Percentiles rank a stretch among this genome's conserved stretches.
Evolutionary conservation across 2,797 vertebrate genomes (phyloP).

Genomic region (Schizopygopsis pylzovi): DNA sequence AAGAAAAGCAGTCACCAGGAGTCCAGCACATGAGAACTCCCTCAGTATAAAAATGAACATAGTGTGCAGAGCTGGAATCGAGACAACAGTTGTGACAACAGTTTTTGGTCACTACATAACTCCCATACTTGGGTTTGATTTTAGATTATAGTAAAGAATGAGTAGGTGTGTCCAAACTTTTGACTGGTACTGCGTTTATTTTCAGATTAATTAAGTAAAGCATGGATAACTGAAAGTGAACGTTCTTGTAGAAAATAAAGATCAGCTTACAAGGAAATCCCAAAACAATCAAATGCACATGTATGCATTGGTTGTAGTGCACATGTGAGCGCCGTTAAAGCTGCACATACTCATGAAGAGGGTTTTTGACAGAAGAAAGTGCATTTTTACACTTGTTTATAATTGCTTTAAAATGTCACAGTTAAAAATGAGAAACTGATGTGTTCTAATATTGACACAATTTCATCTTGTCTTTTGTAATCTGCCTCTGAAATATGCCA

Average conservation of each 20-base stretch:
- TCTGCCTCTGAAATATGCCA: slow-evolving; percentile 20
- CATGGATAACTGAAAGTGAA: background rate
- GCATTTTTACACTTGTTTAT: slow-evolving; percentile 16
- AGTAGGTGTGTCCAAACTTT: slow-evolving; percentile 6
- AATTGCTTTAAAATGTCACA: slow-evolving; percentile 15
- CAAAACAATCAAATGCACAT: background rate
- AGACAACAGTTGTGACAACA: no score
- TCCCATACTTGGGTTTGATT: slow-evolving; percentile 1
- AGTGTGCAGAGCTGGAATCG: background rate
- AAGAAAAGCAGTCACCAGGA: background rate
- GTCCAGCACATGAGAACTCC: background rate
- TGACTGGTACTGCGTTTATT: slow-evolving; percentile 25
- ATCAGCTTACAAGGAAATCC: slow-evolving; percentile 11
- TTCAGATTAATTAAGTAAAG: slow-evolving; percentile 1
- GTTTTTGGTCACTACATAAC: background rate
- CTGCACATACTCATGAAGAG: slow-evolving; percentile 2
- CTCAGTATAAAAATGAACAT: background rate
- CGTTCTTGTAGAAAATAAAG: background rate
- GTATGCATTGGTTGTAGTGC: background rate
- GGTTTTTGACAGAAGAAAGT: slow-evolving; percentile 12
- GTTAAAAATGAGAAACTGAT: background rate
- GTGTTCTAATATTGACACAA: slow-evolving; percentile 12
- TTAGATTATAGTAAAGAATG: slow-evolving; percentile 10
- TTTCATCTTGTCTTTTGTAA: slow-evolving; percentile 23
- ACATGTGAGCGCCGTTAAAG: background rate